Evolutionary conservation across 2,113 vertebrate genomes (phyloP), one percentile per base, ranked within the genome.

Genomic region (Pithys albifrons): DNA sequence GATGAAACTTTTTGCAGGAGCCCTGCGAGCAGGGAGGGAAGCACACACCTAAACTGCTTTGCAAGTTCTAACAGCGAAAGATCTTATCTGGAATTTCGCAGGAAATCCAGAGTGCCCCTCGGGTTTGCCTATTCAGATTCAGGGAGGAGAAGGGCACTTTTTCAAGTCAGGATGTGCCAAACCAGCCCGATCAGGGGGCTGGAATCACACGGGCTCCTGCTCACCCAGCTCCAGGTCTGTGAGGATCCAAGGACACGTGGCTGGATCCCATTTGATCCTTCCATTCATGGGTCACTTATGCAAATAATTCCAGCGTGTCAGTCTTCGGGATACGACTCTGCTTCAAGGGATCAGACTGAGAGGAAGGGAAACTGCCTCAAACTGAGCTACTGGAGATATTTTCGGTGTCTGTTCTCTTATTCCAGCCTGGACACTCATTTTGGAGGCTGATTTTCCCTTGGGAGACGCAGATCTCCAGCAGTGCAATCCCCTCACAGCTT

Each of bases 31-130:
- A 77, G 52, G 39, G 39, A 41, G 41, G 64, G 77, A 95, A 92
- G 74, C 91, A 85, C 85, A 82, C 67, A 70, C 67, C 74, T 93
- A 43, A 94, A 58, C 67, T 70, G 78, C 78, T 93, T 19, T 93
- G 88, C 95, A 93, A 96, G 92, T 94, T 93, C 85, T 67, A 96
- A 88, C 88, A 88, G 82, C 2, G 7, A 39, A 41, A 76, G 91
- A 92, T 93, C 25, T 93, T 96, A 93, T 95, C 95, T 85, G 31
- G 45, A 71, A 52, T 72, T 51, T 8, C 75, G 85, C 88, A 88
- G 93, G 90, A 95, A 97, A 88, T 8, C 29, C 12, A 14, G 51
- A 83, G 55, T 19, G 41, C 82, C 85, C 90, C 83, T 93, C 82
- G 41, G 85, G 69, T 93, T 43, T 71, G 28, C 14, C 79, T 69